Percentiles rank a stretch among this genome's conserved stretches.
Evolutionary conservation across 2,888 invertebrate genomes (phyloP).

Genomic region (Himalopsyche tibetana): DNA sequence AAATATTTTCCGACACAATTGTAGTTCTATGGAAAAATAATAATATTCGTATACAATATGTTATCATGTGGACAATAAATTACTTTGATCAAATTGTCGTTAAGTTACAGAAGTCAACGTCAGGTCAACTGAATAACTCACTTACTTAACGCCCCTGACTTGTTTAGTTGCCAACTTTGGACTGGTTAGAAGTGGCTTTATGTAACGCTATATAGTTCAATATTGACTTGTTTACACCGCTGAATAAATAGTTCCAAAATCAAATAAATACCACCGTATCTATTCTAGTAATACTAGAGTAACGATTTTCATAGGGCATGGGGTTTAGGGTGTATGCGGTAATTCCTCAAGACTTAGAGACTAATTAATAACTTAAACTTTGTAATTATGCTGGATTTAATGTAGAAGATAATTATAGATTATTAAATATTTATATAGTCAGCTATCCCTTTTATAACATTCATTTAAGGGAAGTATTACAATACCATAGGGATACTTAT

Average conservation of each 20-base stretch:
- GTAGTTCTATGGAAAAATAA: no score
- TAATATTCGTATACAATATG: not conserved
- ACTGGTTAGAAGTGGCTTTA: not conserved
- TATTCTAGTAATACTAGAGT: not conserved
- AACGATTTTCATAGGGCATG: not conserved
- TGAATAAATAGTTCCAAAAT: not conserved
- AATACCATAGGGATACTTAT: no score
- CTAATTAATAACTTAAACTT: not conserved
- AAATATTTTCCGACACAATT: no score
- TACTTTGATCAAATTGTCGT: not conserved
- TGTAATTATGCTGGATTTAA: not conserved
- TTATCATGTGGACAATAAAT: not conserved
- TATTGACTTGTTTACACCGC: not conserved
- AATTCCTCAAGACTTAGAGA: not conserved
- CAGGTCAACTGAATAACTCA: constrained; percentile 4
- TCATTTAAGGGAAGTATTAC: no score
- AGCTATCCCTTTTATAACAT: not conserved
- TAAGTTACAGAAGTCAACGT: not conserved
- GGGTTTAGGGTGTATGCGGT: not conserved
- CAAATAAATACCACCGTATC: not conserved
- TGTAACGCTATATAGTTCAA: not conserved
- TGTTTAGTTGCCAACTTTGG: not conserved
- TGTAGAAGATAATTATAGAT: not conserved
- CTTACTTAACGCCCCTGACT: not conserved
- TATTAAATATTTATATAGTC: not conserved